Percentiles rank a stretch among this genome's conserved stretches.
Evolutionary conservation across 2,888 invertebrate species (phyloP).

Genomic region (Chloroclysta siterata): DNA sequence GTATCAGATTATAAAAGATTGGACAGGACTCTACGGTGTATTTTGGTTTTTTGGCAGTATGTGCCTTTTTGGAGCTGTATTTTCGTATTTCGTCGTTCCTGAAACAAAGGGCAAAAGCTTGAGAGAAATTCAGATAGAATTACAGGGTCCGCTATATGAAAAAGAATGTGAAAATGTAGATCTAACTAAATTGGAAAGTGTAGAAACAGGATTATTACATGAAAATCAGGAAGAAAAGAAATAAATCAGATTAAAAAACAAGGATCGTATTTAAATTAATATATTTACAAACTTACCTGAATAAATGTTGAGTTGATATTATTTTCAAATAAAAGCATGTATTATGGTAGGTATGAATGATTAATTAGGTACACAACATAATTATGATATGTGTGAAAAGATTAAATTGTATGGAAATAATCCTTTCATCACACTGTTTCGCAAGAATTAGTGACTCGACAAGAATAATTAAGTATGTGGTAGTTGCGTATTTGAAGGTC

Average conservation of each 20-base stretch:
- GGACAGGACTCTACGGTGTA: conserved; percentile 73
- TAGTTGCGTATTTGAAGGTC: too few relatives aligned
- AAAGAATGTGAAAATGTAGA: conserved; percentile 35
- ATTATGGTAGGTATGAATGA: too few relatives aligned
- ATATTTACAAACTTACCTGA: too few relatives aligned
- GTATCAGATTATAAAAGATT: conserved; percentile 75
- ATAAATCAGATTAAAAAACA: neutral
- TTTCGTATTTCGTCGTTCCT: conserved; percentile 73
- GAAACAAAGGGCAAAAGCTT: conserved; percentile 85
- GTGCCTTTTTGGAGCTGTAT: conserved; percentile 70
- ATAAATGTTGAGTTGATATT: too few relatives aligned
- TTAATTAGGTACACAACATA: too few relatives aligned
- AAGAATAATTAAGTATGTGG: too few relatives aligned
- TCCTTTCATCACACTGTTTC: too few relatives aligned
- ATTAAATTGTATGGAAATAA: too few relatives aligned
- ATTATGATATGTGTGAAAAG: too few relatives aligned
- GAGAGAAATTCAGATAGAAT: conserved; percentile 79
- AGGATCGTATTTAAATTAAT: neutral
- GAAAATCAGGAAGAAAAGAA: conserved; percentile 9
- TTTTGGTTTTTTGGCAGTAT: conserved; percentile 76
- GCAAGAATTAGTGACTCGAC: too few relatives aligned
- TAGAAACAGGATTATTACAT: conserved; percentile 5
- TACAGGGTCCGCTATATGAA: conserved; percentile 59
- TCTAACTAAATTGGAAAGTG: conserved; percentile 11
- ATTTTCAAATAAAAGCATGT: too few relatives aligned